phyloP scores from a whole-genome alignment of 1,140 invertebrate species.

The Teleopsis dalmanni region DNA sequence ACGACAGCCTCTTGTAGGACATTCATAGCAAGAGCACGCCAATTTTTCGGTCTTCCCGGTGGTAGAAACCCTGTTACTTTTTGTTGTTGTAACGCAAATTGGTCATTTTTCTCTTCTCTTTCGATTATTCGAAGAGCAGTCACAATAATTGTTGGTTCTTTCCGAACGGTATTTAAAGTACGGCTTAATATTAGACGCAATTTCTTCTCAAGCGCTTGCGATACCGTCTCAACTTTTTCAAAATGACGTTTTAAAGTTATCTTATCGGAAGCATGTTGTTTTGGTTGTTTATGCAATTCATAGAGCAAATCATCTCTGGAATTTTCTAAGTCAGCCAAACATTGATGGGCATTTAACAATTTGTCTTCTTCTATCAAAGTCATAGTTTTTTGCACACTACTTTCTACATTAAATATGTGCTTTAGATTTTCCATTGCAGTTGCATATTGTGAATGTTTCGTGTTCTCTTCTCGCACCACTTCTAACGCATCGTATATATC shows the following conservation, averaged over 20 bases:
- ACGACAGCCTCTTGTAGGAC: conserved; percentile 78
- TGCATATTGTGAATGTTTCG: conserved; percentile 88
- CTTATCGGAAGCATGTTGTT: conserved; percentile 81
- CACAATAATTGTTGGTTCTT: conserved; percentile 93
- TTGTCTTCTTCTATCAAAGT: conserved; percentile 93
- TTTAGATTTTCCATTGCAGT: conserved; percentile 97
- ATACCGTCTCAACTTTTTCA: conserved; percentile 86
- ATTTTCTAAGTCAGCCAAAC: conserved; percentile 90
- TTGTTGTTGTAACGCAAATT: conserved; percentile 68
- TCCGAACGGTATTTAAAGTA: conserved; percentile 87
- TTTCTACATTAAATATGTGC: conserved; percentile 95
- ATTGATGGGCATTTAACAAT: conserved; percentile 89
- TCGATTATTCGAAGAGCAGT: conserved; percentile 94
- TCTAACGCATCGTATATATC: conserved; percentile 70
- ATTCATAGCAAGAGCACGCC: conserved; percentile 79
- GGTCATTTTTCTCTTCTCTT: conserved; percentile 88
- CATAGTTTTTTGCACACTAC: conserved; percentile 91
- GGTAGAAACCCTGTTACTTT: conserved; percentile 82
- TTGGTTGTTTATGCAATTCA: conserved; percentile 89
- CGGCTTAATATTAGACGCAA: conserved; percentile 81
- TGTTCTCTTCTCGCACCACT: conserved; percentile 85
- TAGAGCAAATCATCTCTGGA: conserved; percentile 91
- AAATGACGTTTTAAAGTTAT: conserved; percentile 92
- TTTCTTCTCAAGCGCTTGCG: conserved; percentile 84
- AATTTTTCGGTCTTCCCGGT: conserved; percentile 86